Base-by-base conservation (phyloP, 1,140 invertebrate species). In the Euura saliciscinereae region DNA sequence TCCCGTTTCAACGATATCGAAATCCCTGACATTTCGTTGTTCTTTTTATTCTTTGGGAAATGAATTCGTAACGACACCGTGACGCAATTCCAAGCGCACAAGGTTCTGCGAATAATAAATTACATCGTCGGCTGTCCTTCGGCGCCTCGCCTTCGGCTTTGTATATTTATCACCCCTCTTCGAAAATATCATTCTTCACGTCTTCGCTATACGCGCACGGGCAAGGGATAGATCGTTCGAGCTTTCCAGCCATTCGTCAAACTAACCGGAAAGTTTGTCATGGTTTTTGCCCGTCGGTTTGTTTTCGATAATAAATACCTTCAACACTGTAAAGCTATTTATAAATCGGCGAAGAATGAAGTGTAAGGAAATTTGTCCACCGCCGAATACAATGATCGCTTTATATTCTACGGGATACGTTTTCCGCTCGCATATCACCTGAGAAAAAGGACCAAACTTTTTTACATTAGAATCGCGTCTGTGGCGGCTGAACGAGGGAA, bases 191-290 rank as follows among this genome's bases (percentile, higher is more conserved):
- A 59, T 59, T 59, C 51, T 59, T 59, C 51, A 6, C 51, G 51
- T 59, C 51, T 59, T 59, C 51, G 51, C 51, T 59, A 28, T 28
- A 28, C 28, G 28, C 28, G 28, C 28, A 28, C 51, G 8, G 8
- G 51, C 6, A 59, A 59, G 13, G 51, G 51, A 59, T 59, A 59
- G 51, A 59, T 59, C 13, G 51, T 59, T 59, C 51, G 51, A 59
- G 51, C 51, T 59, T n/a, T 59, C 28, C 51, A 59, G 8, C 51
- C 13, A 59, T 59, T 59, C 51, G 51, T 59, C 51, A 59, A 59
- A 59, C 51, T n/a, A 59, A n/a, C 51, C 51, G 51, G 51, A 59
- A 59, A 59, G 51, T 59, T 59, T 59, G 51, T 59, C 51, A 59
- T 8, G 51, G 51, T 59, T 59, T 59, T 59, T 6, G 51, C 13